Evolutionary conservation across 2,113 vertebrate genomes (phyloP).

Genomic region (Oplegnathus fasciatus): DNA sequence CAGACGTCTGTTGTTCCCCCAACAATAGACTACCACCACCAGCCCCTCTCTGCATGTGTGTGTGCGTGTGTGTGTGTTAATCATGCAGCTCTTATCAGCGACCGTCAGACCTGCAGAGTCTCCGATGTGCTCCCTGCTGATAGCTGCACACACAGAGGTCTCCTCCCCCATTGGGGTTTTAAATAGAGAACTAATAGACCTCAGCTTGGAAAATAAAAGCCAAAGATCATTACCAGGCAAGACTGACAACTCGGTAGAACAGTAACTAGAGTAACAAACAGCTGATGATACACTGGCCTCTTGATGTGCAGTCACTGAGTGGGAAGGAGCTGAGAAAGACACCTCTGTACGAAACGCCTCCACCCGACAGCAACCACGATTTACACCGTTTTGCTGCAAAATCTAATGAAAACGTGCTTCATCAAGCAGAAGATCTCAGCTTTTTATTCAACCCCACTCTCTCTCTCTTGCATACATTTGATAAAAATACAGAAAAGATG

Average conservation of each 20-base stretch:
- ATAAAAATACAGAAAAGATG: conserved; percentile 19
- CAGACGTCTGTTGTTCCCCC: conserved; percentile 79
- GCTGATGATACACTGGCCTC: conserved; percentile 66
- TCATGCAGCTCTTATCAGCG: conserved; percentile 82
- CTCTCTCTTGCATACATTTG: conserved; percentile 23
- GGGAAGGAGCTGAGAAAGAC: conserved; percentile 40
- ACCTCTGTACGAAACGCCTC: background rate
- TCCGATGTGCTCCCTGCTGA: conserved; percentile 82
- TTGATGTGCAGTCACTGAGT: conserved; percentile 39
- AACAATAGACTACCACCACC: conserved; percentile 75
- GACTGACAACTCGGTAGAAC: conserved; percentile 54
- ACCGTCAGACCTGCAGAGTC: conserved; percentile 81
- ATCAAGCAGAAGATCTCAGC: conserved; percentile 34
- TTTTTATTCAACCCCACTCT: background rate
- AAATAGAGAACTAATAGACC: conserved; percentile 82
- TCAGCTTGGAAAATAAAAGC: conserved; percentile 74
- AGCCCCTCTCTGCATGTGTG: conserved; percentile 30
- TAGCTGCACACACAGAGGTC: conserved; percentile 73
- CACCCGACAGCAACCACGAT: conserved; percentile 16
- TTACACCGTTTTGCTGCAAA: conserved; percentile 15
- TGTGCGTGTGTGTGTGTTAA: conserved; percentile 63
- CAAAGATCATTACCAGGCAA: conserved; percentile 73
- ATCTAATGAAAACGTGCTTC: conserved; percentile 25
- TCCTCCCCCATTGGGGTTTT: conserved; percentile 72
- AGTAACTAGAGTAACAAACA: conserved; percentile 59